Conservation (phyloP, 2,113 vertebrate species). For the Pseudorectes ferrugineus region DNA sequence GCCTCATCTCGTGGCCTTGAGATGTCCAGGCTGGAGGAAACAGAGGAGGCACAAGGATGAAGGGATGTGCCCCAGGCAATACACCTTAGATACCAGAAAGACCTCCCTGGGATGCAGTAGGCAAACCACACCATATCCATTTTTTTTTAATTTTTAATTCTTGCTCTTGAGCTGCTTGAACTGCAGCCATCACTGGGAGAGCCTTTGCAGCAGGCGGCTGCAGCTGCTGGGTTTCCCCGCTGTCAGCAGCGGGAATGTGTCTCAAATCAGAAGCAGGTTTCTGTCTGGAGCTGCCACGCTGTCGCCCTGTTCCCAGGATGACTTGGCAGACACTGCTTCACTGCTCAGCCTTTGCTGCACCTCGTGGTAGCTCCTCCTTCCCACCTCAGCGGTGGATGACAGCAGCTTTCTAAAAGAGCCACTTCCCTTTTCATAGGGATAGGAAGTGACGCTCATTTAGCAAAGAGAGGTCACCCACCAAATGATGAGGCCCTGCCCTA, state of each 20-base stretch:
- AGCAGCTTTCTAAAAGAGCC: constrained; percentile 10
- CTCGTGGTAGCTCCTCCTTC: background rate
- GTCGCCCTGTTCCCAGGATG: background rate
- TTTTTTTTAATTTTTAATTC: background rate
- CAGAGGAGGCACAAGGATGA: background rate
- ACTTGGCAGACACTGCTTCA: background rate
- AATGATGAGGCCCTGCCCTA: background rate
- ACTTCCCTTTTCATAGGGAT: constrained; percentile 43
- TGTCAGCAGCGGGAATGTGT: background rate
- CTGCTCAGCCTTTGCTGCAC: background rate
- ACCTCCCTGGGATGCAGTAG: background rate
- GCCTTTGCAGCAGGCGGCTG: background rate
- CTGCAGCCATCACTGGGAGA: rapidly evolving
- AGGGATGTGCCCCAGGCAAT: background rate
- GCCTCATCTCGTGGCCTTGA: rapidly evolving
- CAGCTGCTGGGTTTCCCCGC: background rate
- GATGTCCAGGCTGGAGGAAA: background rate
- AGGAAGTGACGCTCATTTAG: constrained; percentile 4
- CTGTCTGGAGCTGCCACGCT: background rate
- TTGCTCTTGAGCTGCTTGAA: background rate
- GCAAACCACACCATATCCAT: background rate
- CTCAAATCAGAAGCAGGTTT: background rate
- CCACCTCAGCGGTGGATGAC: background rate
- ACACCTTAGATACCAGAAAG: background rate
- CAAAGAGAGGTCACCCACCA: background rate